Percentiles rank a stretch among this genome's conserved stretches.
phyloP scores from a whole-genome alignment of 2,797 vertebrate species.

The Gymnothorax javanicus region DNA sequence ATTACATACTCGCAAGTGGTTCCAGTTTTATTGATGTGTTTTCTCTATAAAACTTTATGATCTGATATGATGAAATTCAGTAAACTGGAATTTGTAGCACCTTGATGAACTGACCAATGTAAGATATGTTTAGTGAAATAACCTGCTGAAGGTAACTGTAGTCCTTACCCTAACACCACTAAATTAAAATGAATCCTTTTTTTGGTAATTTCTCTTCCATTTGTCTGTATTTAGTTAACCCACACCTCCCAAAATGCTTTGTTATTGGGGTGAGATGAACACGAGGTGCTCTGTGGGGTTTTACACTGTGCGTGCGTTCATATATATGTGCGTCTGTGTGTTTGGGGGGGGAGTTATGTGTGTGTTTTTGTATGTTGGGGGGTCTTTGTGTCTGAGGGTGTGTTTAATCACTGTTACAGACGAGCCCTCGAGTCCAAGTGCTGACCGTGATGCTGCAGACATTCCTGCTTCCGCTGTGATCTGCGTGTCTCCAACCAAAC shows the following conservation, averaged over 20 bases:
- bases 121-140: too few species aligned
- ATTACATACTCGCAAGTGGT: too few species aligned
- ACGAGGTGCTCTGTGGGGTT: background rate
- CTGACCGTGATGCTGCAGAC: constrained; percentile 85
- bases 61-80: too few species aligned
- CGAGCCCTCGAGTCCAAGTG: constrained; percentile 93
- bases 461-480: constrained; percentile 95
- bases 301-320: background rate
- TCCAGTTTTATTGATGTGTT: too few species aligned
- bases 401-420: constrained; percentile 69
- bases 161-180: too few species aligned
- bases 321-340: background rate
- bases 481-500: constrained; percentile 79
- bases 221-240: background rate
- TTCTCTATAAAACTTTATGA: too few species aligned
- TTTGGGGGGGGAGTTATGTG: background rate
- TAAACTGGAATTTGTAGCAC: too few species aligned
- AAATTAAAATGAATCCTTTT: background rate
- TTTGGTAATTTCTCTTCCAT: background rate
- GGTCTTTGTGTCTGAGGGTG: background rate
- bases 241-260: background rate
- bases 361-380: background rate
- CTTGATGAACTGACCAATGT: too few species aligned
- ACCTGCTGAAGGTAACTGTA: too few species aligned
- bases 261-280: background rate